These are phyloP conservation scores for Penaeus vannamei DNA, from an alignment of 1,140 invertebrate species.

Conservation along the genomic window DNA sequence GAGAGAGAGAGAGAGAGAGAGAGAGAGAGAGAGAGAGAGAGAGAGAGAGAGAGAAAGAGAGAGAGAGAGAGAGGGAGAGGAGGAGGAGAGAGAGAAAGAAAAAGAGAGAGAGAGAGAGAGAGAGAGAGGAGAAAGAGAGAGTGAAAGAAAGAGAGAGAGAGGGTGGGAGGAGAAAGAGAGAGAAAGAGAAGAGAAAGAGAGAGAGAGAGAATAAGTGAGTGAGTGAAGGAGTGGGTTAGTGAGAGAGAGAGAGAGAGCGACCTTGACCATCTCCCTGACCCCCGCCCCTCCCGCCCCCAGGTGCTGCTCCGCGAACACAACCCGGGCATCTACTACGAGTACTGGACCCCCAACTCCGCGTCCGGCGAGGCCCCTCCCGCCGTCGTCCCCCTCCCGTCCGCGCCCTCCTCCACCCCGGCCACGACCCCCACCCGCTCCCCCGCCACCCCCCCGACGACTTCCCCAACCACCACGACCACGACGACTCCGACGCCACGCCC, in stretches of 20 bases:
- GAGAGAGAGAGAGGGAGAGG: no score
- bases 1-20: slow-evolving; percentile 11
- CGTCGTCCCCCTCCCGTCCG: background rate
- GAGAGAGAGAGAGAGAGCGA: background rate
- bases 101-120: slow-evolving; percentile 1
- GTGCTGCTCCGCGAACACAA: slow-evolving; percentile 39
- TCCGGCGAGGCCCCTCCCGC: background rate
- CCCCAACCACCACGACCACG: background rate
- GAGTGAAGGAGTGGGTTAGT: background rate
- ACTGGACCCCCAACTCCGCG: slow-evolving; percentile 48
- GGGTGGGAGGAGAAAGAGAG: background rate
- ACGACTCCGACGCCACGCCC: slow-evolving; percentile 20
- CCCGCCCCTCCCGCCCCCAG: background rate
- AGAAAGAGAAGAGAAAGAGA: background rate
- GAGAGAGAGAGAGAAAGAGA: no score
- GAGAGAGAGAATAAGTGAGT: background rate
- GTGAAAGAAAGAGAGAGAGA: background rate
- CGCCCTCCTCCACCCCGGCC: background rate
- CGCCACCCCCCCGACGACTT: slow-evolving; percentile 8
- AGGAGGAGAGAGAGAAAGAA: background rate
- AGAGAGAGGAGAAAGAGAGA: background rate
- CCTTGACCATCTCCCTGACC: background rate
- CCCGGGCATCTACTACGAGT: slow-evolving; percentile 46
- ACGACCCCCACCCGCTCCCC: slow-evolving; percentile 6
- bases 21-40: background rate